Evolutionary conservation across 2,888 invertebrate species (phyloP).

Genomic region (Unio pictorum): DNA sequence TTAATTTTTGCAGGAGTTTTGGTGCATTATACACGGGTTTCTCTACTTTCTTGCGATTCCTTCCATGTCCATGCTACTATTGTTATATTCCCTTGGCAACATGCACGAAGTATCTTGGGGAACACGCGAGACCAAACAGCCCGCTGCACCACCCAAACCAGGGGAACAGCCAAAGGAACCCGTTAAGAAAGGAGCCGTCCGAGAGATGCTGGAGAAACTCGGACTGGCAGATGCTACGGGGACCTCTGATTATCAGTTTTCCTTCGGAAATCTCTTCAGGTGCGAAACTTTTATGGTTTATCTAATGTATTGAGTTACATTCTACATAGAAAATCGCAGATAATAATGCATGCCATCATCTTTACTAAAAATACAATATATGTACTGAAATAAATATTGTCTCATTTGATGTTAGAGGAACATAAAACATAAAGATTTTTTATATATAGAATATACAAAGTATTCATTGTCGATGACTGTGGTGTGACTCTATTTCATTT

Average conservation of each 20-base stretch:
- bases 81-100: slow-evolving; percentile 92
- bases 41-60: slow-evolving; percentile 93
- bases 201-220: slow-evolving; percentile 36
- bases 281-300: neutral
- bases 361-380: no score
- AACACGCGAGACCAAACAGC: slow-evolving; percentile 81
- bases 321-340: neutral
- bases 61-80: slow-evolving; percentile 92
- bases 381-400: no score
- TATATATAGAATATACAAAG: no score
- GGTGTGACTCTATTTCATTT: neutral
- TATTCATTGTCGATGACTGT: neutral
- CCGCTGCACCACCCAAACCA: slow-evolving; percentile 26
- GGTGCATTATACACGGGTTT: slow-evolving; percentile 77
- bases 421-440: neutral
- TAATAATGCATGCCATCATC: no score
- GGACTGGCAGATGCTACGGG: slow-evolving; percentile 33
- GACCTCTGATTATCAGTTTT: slow-evolving; percentile 51
- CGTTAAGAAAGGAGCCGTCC: slow-evolving; percentile 28
- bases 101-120: slow-evolving; percentile 96
- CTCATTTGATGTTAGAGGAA: neutral
- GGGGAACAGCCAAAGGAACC: slow-evolving; percentile 12
- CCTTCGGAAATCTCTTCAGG: slow-evolving; percentile 56
- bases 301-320: neutral
- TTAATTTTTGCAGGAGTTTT: slow-evolving; percentile 85